Conservation (phyloP, 2,113 vertebrate species). For the Tetraodon nigroviridis region DNA sequence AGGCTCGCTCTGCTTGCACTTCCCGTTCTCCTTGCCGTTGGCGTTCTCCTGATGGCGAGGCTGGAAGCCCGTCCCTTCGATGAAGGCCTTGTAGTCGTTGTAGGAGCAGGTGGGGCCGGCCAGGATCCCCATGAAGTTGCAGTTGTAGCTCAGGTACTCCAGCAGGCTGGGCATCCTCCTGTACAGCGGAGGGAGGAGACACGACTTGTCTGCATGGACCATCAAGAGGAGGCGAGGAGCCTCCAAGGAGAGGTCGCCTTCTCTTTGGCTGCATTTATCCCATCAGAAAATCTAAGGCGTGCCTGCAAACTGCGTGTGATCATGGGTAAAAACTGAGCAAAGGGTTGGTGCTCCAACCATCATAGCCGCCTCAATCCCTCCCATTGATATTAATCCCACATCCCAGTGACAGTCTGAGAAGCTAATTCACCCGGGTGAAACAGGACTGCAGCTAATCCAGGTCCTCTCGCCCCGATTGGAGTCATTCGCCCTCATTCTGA, state of each 20-base stretch:
- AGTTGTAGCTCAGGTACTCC: conserved; percentile 97
- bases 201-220: too few species aligned
- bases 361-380: neutral
- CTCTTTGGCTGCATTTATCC: too few species aligned
- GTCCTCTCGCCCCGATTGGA: too few species aligned
- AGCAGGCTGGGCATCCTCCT: conserved; percentile 95
- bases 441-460: too few species aligned
- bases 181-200: conserved; percentile 27
- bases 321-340: too few species aligned
- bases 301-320: too few species aligned
- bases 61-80: conserved; percentile 86
- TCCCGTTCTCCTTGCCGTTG: conserved; percentile 83
- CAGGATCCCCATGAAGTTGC: conserved; percentile 99
- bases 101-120: conserved; percentile 95
- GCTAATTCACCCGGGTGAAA: too few species aligned
- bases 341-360: too few species aligned
- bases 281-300: neutral
- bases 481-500: conserved; percentile 4
- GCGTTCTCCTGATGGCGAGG: conserved; percentile 73
- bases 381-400: conserved; percentile 1
- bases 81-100: conserved; percentile 96
- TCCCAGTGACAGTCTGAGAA: conserved; percentile 22
- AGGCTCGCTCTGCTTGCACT: conserved; percentile 80
- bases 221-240: too few species aligned
- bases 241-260: too few species aligned